A percentile compares a stretch with the other conserved stretches of the same genome.
Evolutionary conservation across 2,797 vertebrate species (phyloP).

Genomic region (Pelobates cultripes): DNA sequence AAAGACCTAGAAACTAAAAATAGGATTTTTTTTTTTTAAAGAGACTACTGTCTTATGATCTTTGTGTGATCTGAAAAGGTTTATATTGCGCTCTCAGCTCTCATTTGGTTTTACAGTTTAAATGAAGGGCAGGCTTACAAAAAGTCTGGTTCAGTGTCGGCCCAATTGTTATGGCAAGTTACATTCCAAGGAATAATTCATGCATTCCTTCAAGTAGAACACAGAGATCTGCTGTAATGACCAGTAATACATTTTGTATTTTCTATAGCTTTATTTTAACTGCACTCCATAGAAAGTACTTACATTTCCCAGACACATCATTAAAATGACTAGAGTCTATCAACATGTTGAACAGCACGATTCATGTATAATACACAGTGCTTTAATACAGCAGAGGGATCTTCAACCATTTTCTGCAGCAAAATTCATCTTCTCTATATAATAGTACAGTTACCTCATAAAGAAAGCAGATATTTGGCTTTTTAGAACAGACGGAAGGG

Average conservation of each 20-base stretch:
- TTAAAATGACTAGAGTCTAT: slow-evolving; percentile 1
- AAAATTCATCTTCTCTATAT: too few relatives aligned
- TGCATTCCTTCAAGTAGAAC: neutral
- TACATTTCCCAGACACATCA: neutral
- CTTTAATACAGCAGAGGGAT: neutral
- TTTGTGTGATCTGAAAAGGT: neutral
- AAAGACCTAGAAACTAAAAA: neutral
- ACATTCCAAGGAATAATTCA: neutral
- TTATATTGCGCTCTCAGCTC: neutral
- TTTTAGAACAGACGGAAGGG: too few relatives aligned
- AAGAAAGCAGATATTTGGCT: too few relatives aligned
- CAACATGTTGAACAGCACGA: neutral
- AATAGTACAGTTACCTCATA: too few relatives aligned
- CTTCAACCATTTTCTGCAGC: too few relatives aligned
- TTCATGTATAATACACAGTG: neutral
- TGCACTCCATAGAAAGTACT: neutral
- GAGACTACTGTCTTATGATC: neutral
- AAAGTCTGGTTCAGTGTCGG: slow-evolving; percentile 7
- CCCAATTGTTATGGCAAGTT: neutral
- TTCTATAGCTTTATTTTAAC: slow-evolving; percentile 2
- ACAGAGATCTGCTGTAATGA: neutral
- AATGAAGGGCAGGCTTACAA: neutral
- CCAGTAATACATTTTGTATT: neutral
- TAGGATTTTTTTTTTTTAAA: neutral
- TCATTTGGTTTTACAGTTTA: neutral